These are phyloP conservation scores for Spodoptera picta DNA, from an alignment of 2,888 invertebrate species.

Conservation along the genomic window DNA sequence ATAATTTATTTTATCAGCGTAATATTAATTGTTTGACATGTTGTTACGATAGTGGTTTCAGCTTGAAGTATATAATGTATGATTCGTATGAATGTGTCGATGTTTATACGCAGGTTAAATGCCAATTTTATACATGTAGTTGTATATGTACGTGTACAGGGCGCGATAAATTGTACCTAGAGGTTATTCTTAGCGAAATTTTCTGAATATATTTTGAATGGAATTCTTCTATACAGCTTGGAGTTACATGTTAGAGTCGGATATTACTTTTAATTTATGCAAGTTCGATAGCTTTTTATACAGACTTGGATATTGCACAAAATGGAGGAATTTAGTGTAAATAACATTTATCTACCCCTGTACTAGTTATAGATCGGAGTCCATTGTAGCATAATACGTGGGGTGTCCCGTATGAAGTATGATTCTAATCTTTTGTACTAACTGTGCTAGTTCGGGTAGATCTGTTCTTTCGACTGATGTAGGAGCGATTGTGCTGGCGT, in stretches of 20 bases:
- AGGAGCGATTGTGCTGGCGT: conserved; percentile 38
- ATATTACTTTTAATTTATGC: too few species aligned
- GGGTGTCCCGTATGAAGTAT: conserved; percentile 8
- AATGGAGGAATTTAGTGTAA: not conserved
- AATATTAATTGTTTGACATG: conserved; percentile 53
- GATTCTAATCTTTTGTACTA: conserved; percentile 47
- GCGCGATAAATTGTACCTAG: conserved; percentile 62
- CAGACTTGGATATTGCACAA: conserved; percentile 21
- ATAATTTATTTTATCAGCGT: conserved; percentile 56
- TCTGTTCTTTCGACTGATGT: conserved; percentile 54
- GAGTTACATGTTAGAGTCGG: too few species aligned
- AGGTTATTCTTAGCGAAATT: not conserved
- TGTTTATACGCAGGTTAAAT: conserved; percentile 61
- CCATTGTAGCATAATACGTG: conserved; percentile 52
- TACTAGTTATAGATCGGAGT: conserved; percentile 46
- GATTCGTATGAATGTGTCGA: conserved; percentile 51
- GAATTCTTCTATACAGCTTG: not conserved
- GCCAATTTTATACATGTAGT: conserved; percentile 68
- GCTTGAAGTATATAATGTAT: conserved; percentile 55
- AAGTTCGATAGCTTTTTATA: too few species aligned
- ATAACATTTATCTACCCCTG: conserved; percentile 35
- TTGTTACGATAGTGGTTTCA: conserved; percentile 61
- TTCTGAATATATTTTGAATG: not conserved
- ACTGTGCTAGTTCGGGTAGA: conserved; percentile 52
- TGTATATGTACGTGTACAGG: conserved; percentile 71